These are phyloP conservation scores for Cyclopterus lumpus DNA, from an alignment of 2,797 vertebrate species.

Conservation along the genomic window DNA sequence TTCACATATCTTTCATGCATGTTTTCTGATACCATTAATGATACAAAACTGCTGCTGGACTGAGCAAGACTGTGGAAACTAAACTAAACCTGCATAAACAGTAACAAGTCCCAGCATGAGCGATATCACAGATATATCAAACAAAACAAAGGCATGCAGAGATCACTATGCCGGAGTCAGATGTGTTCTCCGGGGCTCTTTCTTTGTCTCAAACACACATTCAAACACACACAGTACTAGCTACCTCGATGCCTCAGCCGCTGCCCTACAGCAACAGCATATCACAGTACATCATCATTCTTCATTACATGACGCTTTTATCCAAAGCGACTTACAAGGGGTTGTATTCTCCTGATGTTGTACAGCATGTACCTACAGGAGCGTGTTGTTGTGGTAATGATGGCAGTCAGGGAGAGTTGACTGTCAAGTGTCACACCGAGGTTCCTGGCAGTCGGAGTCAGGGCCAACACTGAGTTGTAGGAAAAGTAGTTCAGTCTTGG, in stretches of 20 bases:
- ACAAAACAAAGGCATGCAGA: not conserved
- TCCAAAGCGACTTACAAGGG: too few relatives aligned
- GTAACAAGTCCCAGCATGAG: conserved; percentile 18
- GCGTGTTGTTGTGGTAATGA: too few relatives aligned
- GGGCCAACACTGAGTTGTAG: too few relatives aligned
- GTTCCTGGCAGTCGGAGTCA: too few relatives aligned
- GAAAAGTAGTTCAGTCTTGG: too few relatives aligned
- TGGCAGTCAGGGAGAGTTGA: too few relatives aligned
- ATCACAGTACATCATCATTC: not conserved
- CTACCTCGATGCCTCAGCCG: not conserved
- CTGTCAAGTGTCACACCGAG: too few relatives aligned
- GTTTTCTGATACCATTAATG: not conserved
- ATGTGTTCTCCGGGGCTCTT: not conserved
- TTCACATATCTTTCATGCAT: not conserved
- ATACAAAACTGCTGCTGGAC: not conserved
- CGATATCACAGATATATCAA: not conserved
- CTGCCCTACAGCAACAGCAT: conserved; percentile 6
- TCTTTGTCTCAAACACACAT: conserved; percentile 24
- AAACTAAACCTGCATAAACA: not conserved
- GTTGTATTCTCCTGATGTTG: too few relatives aligned
- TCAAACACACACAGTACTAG: conserved; percentile 6
- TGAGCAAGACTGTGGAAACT: not conserved
- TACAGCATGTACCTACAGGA: too few relatives aligned
- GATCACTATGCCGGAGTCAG: not conserved
- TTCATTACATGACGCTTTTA: too few relatives aligned